Evolutionary conservation across 1,140 invertebrate species (phyloP).

Genomic region (Dolichoris vasculosae): DNA sequence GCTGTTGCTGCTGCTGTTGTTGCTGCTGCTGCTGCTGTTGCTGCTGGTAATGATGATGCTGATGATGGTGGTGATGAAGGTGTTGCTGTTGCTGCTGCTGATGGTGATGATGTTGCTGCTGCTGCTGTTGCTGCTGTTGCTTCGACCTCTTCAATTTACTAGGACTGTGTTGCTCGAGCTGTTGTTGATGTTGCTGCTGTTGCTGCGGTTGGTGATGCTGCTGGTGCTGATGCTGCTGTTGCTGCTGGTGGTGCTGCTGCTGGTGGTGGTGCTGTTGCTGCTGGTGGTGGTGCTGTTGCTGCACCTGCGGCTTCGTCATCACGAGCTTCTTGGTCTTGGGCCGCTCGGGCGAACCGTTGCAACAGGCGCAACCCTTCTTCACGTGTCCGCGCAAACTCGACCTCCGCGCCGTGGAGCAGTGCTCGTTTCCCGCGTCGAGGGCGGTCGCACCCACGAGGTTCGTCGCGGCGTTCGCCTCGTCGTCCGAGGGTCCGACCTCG

Average conservation of each 20-base stretch:
- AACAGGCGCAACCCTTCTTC: constrained; percentile 76
- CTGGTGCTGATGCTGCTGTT: background rate
- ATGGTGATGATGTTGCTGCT: background rate
- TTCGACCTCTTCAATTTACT: background rate
- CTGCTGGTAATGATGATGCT: background rate
- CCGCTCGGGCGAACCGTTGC: constrained; percentile 72
- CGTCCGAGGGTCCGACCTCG: constrained; percentile 65
- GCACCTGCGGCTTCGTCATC: background rate
- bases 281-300: background rate
- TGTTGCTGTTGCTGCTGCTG: constrained; percentile 13
- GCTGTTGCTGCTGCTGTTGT: background rate
- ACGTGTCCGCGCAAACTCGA: constrained; percentile 74
- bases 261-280: background rate
- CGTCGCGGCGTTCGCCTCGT: constrained; percentile 61
- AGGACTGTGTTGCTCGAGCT: background rate
- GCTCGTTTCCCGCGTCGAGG: constrained; percentile 18
- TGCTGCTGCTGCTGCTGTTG: background rate
- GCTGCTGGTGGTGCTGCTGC: background rate
- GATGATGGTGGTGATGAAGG: background rate
- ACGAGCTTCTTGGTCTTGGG: constrained; percentile 70
- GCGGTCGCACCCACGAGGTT: background rate
- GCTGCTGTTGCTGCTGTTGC: background rate
- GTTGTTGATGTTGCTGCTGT: background rate
- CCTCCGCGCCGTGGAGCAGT: constrained; percentile 63
- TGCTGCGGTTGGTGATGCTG: background rate